Evolutionary conservation across 2,888 invertebrate genomes (phyloP).

Genomic region (Acleris emargana): DNA sequence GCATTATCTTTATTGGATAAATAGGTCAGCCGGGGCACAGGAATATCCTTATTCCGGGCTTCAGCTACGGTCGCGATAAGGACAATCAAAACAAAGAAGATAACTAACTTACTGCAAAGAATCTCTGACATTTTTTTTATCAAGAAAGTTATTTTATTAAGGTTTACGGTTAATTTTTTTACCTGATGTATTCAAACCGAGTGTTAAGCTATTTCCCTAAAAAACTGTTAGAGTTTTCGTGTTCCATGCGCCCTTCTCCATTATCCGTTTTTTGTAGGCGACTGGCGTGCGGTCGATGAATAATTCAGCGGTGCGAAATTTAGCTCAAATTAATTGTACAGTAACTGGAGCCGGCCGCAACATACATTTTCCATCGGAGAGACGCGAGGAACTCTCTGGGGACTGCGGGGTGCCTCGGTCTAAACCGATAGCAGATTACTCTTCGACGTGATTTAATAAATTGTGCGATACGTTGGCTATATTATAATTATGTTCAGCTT

Average conservation of each 20-base stretch:
- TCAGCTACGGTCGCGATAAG: slow-evolving; percentile 10
- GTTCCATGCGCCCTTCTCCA: slow-evolving; percentile 21
- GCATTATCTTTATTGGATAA: slow-evolving; percentile 25
- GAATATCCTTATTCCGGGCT: slow-evolving; percentile 22
- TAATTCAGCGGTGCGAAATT: slow-evolving; percentile 54
- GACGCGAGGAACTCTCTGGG: slow-evolving; percentile 50
- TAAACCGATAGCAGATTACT: slow-evolving; percentile 23
- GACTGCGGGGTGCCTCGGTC: slow-evolving; percentile 24
- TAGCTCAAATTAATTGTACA: slow-evolving; percentile 68
- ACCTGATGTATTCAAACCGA: no score
- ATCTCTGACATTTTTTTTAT: neutral
- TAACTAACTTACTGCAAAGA: slow-evolving; percentile 1
- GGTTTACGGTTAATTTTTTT: neutral
- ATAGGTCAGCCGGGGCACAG: slow-evolving; percentile 12
- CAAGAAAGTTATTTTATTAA: neutral
- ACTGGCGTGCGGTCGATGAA: slow-evolving; percentile 42
- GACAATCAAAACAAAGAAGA: slow-evolving; percentile 13
- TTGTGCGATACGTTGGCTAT: neutral
- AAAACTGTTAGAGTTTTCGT: slow-evolving; percentile 6
- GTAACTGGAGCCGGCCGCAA: slow-evolving; percentile 60
- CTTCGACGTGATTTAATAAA: slow-evolving; percentile 18
- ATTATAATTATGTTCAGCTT: neutral
- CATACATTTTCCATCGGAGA: slow-evolving; percentile 75
- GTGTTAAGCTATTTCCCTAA: no score
- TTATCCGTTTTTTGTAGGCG: slow-evolving; percentile 37